Conservation (phyloP, 1,140 invertebrate species). For the Drosophila truncata region DNA sequence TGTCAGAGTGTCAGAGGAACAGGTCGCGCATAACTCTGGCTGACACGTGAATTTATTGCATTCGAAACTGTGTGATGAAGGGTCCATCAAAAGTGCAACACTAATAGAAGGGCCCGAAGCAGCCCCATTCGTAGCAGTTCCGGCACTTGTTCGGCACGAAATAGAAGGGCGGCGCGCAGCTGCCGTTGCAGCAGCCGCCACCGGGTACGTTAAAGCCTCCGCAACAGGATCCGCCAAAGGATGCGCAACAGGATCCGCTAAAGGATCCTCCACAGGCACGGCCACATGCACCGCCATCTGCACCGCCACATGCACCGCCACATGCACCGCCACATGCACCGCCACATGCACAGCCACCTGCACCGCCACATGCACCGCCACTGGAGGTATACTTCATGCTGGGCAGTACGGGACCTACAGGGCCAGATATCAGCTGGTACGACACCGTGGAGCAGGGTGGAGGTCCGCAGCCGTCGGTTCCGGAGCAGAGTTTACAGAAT, state of each 20-base stretch:
- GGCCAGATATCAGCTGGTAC: conserved; percentile 56
- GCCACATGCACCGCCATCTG: neutral
- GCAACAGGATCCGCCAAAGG: neutral
- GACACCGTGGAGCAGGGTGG: conserved; percentile 58
- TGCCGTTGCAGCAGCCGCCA: conserved; percentile 20
- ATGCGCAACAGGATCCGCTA: neutral
- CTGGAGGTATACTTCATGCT: conserved; percentile 52
- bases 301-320: no score
- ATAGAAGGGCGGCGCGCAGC: conserved; percentile 61
- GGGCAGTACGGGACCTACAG: conserved; percentile 57
- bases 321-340: neutral
- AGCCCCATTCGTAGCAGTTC: conserved; percentile 65
- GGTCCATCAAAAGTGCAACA: conserved; percentile 44
- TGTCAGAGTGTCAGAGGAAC: conserved; percentile 57
- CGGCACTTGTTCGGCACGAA: conserved; percentile 55
- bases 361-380: no score
- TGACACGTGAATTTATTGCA: conserved; percentile 69
- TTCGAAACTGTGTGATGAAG: conserved; percentile 54
- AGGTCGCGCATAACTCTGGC: conserved; percentile 20
- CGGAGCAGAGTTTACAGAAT: conserved; percentile 6
- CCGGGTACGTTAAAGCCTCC: neutral
- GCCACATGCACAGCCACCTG: conserved; percentile 20
- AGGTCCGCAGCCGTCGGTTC: conserved; percentile 11
- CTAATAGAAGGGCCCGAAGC: conserved; percentile 68
- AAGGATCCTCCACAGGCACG: neutral